Conservation (phyloP, 2,888 invertebrate species). For the Phengaris arion region DNA sequence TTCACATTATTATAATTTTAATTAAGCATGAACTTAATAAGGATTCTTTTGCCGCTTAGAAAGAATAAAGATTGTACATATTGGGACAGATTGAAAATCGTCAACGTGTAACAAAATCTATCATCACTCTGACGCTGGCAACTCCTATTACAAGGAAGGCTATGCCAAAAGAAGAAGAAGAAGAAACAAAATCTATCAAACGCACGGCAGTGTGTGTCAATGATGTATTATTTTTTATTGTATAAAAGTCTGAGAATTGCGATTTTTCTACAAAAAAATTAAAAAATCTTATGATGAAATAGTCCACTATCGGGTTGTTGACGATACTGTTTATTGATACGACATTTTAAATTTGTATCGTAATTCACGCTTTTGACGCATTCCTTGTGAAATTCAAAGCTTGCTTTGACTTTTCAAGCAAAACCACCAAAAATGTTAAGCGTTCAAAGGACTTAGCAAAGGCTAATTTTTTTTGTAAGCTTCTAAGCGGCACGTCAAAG, state of each 20-base stretch:
- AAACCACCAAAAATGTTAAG: slow-evolving; percentile 3
- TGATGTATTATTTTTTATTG: too few species aligned
- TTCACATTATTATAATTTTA: too few species aligned
- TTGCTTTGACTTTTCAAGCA: not conserved
- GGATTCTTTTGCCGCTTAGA: too few species aligned
- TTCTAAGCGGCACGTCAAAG: slow-evolving; percentile 13
- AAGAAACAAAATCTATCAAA: too few species aligned
- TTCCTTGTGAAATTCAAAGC: not conserved
- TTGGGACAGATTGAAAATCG: too few species aligned
- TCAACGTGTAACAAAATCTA: too few species aligned
- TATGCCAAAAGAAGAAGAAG: too few species aligned
- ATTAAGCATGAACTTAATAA: too few species aligned
- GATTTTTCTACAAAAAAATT: not conserved
- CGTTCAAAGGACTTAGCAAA: slow-evolving; percentile 12
- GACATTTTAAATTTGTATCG: slow-evolving; percentile 17
- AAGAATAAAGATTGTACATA: too few species aligned
- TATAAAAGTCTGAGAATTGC: not conserved
- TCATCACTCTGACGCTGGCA: too few species aligned
- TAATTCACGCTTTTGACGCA: not conserved
- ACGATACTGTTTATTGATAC: slow-evolving; percentile 15
- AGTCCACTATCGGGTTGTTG: not conserved
- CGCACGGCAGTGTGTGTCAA: too few species aligned
- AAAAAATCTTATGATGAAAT: not conserved
- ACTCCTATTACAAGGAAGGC: too few species aligned
- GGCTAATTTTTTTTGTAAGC: slow-evolving; percentile 16